Evolutionary conservation across 2,113 vertebrate genomes (phyloP).

Genomic region (Paracanthobrama guichenoti): DNA sequence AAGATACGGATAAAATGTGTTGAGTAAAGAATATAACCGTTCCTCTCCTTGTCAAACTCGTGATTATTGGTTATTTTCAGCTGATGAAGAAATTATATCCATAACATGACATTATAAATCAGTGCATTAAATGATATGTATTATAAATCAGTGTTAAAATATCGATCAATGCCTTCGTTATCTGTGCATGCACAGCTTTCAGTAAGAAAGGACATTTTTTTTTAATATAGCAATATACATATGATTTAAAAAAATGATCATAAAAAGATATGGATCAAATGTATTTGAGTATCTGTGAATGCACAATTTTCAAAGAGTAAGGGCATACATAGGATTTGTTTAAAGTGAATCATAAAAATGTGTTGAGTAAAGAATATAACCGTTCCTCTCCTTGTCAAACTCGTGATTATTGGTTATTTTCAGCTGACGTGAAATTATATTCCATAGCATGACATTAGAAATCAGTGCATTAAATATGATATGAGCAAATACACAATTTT

Average conservation of each 20-base stretch:
- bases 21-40: not conserved
- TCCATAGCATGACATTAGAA: not conserved
- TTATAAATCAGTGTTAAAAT: not conserved
- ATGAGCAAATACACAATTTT: not conserved
- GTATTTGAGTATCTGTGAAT: no score
- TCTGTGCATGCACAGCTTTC: not conserved
- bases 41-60: no score
- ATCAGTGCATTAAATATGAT: not conserved
- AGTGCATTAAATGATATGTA: not conserved
- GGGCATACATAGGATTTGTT: not conserved
- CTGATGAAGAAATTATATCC: not conserved
- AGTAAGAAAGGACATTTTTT: no score
- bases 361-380: not conserved
- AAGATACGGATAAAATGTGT: not conserved
- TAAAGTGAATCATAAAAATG: not conserved
- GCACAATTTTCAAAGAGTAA: not conserved
- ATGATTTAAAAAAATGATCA: no score
- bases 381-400: not conserved
- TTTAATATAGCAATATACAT: no score
- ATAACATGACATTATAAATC: not conserved
- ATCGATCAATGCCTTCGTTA: not conserved
- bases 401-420: not conserved
- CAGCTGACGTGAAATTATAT: not conserved
- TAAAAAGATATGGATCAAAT: no score
- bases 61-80: not conserved